Evolutionary conservation across 2,888 invertebrate species (phyloP).

Genomic region (Mantis religiosa): DNA sequence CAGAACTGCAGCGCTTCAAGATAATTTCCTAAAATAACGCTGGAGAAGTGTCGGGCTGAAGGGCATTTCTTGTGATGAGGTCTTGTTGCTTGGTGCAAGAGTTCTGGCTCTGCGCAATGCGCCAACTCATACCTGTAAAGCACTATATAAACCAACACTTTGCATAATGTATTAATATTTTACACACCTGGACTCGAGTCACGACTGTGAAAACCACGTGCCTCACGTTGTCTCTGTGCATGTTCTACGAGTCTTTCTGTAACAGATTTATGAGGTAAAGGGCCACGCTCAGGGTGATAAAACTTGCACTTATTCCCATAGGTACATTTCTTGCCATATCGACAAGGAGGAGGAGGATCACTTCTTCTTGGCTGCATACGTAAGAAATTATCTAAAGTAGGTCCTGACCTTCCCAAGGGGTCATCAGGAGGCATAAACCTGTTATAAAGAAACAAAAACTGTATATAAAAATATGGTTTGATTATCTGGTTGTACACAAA

Average conservation of each 20-base stretch:
- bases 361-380: slow-evolving; percentile 55
- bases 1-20: too few species aligned
- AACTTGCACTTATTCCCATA: slow-evolving; percentile 98
- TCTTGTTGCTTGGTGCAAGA: too few species aligned
- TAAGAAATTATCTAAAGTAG: slow-evolving; percentile 80
- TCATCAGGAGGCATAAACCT: slow-evolving; percentile 94
- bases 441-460: not conserved
- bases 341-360: slow-evolving; percentile 78
- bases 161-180: not conserved
- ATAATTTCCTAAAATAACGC: too few species aligned
- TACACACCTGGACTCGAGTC: slow-evolving; percentile 39
- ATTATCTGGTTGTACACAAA: not conserved
- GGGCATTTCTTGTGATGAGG: too few species aligned
- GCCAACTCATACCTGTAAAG: too few species aligned
- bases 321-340: slow-evolving; percentile 93
- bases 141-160: not conserved
- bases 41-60: too few species aligned
- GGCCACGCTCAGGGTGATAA: slow-evolving; percentile 85
- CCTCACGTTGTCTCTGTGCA: slow-evolving; percentile 68
- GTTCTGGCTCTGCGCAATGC: too few species aligned
- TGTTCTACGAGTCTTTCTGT: slow-evolving; percentile 81
- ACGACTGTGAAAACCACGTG: slow-evolving; percentile 46
- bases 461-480: not conserved
- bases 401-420: slow-evolving; percentile 83
- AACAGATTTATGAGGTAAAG: slow-evolving; percentile 80